These are phyloP conservation scores for Sphinx pinastri DNA, from an alignment of 2,888 invertebrate genomes.

Conservation along the genomic window DNA sequence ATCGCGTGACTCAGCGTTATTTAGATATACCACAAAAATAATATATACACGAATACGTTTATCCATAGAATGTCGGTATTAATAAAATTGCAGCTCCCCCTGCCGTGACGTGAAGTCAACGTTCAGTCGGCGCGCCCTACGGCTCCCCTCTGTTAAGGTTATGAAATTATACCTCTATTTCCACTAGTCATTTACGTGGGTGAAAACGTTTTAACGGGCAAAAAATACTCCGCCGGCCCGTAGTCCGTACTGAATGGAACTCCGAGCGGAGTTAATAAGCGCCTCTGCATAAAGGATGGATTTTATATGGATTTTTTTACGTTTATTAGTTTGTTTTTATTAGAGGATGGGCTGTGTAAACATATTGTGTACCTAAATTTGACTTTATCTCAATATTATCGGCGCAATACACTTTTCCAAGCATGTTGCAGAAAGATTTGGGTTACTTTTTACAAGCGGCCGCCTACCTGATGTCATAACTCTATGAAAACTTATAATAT, in stretches of 20 bases:
- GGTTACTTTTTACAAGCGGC: too few species aligned
- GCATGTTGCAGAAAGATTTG: too few species aligned
- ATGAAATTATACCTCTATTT: slow-evolving; percentile 63
- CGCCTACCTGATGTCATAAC: too few species aligned
- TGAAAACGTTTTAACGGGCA: slow-evolving; percentile 44
- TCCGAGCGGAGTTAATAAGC: not conserved
- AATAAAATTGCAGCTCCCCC: slow-evolving; percentile 26
- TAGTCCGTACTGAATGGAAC: not conserved
- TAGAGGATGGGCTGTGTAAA: not conserved
- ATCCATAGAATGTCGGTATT: slow-evolving; percentile 21
- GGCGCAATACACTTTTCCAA: too few species aligned
- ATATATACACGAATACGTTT: slow-evolving; percentile 18
- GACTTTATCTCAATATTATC: too few species aligned
- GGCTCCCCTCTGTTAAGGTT: slow-evolving; percentile 42
- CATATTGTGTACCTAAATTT: too few species aligned
- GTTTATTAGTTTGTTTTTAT: not conserved
- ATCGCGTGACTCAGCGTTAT: slow-evolving; percentile 17
- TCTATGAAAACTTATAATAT: too few species aligned
- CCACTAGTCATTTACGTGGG: slow-evolving; percentile 56
- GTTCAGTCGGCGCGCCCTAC: slow-evolving; percentile 48
- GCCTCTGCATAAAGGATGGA: not conserved
- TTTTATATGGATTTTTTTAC: not conserved
- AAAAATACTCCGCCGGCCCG: not conserved
- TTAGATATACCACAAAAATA: not conserved
- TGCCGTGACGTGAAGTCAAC: slow-evolving; percentile 44